Evolutionary conservation across 2,113 vertebrate species (phyloP).

Genomic region (Brachyhypopomus gauderio): DNA sequence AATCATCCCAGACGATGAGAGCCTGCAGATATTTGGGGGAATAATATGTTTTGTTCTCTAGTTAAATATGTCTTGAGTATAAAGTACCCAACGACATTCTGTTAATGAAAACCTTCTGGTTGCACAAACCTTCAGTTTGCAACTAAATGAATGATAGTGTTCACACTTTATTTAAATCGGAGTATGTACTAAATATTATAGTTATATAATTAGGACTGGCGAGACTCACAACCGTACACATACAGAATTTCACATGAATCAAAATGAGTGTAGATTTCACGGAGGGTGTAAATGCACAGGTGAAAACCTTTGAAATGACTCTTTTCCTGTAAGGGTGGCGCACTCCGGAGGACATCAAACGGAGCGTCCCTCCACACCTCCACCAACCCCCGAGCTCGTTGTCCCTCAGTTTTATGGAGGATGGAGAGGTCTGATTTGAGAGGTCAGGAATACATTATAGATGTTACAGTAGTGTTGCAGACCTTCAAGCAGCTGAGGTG

Average conservation of each 20-base stretch:
- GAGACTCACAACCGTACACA: constrained; percentile 1
- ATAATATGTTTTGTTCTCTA: constrained; percentile 3
- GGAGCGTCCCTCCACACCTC: background rate
- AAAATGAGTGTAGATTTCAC: constrained; percentile 32
- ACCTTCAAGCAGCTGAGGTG: background rate
- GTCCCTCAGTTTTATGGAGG: background rate
- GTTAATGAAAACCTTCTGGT: background rate
- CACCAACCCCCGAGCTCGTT: background rate
- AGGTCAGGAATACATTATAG: background rate
- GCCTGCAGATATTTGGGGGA: background rate
- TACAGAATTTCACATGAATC: constrained; percentile 33
- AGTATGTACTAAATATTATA: background rate
- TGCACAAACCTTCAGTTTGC: background rate
- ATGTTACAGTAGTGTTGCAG: background rate
- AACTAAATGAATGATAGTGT: background rate
- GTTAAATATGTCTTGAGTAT: background rate
- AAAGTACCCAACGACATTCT: background rate
- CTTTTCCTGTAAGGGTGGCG: background rate
- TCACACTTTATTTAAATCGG: background rate
- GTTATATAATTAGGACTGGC: background rate
- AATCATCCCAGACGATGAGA: background rate
- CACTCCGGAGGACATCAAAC: constrained; percentile 20
- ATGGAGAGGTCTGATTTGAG: background rate
- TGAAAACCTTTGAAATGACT: constrained; percentile 11
- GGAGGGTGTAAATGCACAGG: constrained; percentile 18